These are phyloP conservation scores for Hydrocynus forskahlii DNA, from an alignment of 2,797 vertebrate genomes.

Conservation along the genomic window DNA sequence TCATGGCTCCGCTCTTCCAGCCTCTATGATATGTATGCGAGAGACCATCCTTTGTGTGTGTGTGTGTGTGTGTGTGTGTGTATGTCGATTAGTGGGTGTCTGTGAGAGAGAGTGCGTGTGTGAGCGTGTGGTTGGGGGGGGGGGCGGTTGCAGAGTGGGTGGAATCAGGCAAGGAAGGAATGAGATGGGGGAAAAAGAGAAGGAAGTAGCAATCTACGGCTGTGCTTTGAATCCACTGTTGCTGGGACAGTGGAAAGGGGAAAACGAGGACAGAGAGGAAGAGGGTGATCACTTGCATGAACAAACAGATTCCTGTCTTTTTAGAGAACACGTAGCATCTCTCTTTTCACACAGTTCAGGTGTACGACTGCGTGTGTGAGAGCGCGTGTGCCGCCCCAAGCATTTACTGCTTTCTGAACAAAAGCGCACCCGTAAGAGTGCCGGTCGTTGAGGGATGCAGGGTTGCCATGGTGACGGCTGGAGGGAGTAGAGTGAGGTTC, in stretches of 20 bases:
- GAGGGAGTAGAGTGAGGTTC: slow-evolving; percentile 31
- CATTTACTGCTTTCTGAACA: neutral
- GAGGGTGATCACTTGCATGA: neutral
- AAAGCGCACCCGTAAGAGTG: slow-evolving; percentile 14
- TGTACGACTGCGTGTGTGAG: neutral
- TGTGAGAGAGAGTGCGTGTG: neutral
- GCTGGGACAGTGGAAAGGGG: neutral
- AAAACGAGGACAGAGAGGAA: slow-evolving; percentile 15
- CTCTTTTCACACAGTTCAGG: neutral
- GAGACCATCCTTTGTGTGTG: neutral
- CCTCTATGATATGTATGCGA: slow-evolving; percentile 7
- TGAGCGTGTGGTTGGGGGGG: neutral
- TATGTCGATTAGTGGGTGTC: neutral
- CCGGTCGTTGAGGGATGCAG: slow-evolving; percentile 48
- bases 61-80: neutral
- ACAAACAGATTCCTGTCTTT: neutral
- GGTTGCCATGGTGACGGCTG: slow-evolving; percentile 57
- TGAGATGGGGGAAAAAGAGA: slow-evolving; percentile 19
- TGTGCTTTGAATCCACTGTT: slow-evolving; percentile 4
- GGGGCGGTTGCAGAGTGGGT: too few relatives aligned
- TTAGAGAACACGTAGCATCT: neutral
- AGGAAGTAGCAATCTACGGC: slow-evolving; percentile 31
- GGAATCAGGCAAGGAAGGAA: slow-evolving; percentile 12
- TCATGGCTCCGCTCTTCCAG: slow-evolving; percentile 38
- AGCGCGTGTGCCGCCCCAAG: neutral